Evolutionary conservation across 2,888 invertebrate genomes (phyloP), one percentile per base, ranked within the genome.

Genomic region (Cordilura impudica): DNA sequence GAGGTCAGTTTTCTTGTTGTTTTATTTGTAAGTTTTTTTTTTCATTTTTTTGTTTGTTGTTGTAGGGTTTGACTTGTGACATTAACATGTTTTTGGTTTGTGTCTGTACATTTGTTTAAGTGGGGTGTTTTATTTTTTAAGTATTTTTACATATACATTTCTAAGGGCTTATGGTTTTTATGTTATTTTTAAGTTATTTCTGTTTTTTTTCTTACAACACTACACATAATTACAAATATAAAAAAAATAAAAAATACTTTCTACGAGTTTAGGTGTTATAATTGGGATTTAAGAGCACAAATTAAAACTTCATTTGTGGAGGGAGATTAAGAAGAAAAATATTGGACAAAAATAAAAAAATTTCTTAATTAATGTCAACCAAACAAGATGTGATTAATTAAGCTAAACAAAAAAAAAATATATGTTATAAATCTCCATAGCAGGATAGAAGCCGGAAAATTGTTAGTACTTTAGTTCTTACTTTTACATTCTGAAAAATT

Each of bases 21-120:
- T 23, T 61, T 4, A 51, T 35, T 56, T 35, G 14, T 18, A 12
- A 4, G 7, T 4, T 23, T 16, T 53, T 43, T 19, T 65, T 43
- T 4, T 49, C n/a, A 35, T 18, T 18, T 35, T 16, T n/a, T 12
- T 61, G 7, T 54, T 14, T 61, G 14, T 65, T 39, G 66, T 58
- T 65, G 12, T 61, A 35, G 67, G 63, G 49, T 63, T 79, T 75
- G 79, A 75, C 78, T 71, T 71, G 43, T 79, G 74, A 79, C 78
- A 78, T 66, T 66, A 70, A 56, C 74, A 74, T 74, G 65, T 45
- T 63, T 79, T 60, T 61, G 74, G 78, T 60, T 47, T 53, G 35
- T 14, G 43, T 43, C 29, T 53, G 53, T 26, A 19, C 65, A 29
- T 61, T 54, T 61, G 39, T 56, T 58, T 39, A 14, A 69, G 16